phyloP scores from a whole-genome alignment of 2,113 vertebrate genomes.

The Ceyx cyanopectus region DNA sequence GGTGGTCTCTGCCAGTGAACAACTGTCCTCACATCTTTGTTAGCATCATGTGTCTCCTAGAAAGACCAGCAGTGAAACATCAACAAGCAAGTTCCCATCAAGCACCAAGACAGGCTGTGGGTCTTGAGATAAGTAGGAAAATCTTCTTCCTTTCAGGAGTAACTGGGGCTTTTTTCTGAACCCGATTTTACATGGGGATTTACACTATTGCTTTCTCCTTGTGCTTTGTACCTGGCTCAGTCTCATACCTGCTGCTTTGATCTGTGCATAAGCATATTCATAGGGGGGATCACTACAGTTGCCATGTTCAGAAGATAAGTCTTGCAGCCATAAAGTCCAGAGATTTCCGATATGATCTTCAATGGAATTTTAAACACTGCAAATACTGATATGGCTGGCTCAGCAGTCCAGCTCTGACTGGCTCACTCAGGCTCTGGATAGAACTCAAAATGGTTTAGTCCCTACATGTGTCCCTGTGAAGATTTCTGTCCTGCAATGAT shows the following conservation, averaged over 20 bases:
- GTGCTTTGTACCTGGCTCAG: neutral
- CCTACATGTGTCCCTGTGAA: neutral
- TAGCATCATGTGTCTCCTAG: neutral
- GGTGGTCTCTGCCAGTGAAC: neutral
- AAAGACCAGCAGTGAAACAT: neutral
- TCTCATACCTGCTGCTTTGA: neutral
- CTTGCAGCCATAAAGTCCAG: neutral
- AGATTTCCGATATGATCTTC: slow-evolving; percentile 21
- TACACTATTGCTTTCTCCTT: neutral
- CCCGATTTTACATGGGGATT: neutral
- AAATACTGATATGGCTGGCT: neutral
- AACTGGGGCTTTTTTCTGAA: neutral
- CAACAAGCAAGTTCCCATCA: neutral
- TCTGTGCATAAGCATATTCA: neutral
- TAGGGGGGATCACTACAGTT: neutral
- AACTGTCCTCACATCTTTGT: neutral
- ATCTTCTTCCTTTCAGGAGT: neutral
- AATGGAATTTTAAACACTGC: neutral
- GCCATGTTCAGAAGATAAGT: neutral
- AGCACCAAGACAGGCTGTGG: neutral
- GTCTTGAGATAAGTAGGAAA: neutral
- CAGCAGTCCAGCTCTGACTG: neutral
- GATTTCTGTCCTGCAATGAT: neutral
- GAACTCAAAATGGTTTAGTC: neutral
- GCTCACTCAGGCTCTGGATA: neutral